A percentile compares a stretch with the other conserved stretches of the same genome.
These are phyloP conservation scores for Caenorhabditis virilis DNA, from an alignment of 2,888 invertebrate genomes.

Conservation along the genomic window DNA sequence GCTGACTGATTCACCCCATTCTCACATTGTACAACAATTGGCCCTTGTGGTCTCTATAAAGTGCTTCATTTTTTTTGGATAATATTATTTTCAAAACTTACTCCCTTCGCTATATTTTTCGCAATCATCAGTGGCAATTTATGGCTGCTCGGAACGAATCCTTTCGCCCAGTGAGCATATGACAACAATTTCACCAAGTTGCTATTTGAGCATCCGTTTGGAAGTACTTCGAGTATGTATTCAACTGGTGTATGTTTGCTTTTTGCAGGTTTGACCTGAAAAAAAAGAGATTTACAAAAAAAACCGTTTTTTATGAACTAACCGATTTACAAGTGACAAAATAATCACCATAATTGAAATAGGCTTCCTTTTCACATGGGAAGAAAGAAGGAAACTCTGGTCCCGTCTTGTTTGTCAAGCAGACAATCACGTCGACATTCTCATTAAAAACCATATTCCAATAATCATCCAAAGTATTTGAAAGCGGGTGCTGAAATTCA, in stretches of 20 bases:
- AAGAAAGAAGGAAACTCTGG: background rate
- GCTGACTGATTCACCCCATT: constrained; percentile 12
- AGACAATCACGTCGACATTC: background rate
- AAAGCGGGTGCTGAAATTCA: background rate
- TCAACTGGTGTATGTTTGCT: background rate
- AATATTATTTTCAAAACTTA: background rate
- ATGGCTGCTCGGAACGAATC: constrained; percentile 7
- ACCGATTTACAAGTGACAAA: background rate
- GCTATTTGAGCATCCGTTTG: constrained; percentile 6
- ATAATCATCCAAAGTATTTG: background rate
- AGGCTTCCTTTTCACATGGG: background rate
- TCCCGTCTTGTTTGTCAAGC: background rate
- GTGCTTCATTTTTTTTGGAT: background rate
- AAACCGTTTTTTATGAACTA: too few relatives aligned
- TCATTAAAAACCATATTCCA: constrained; percentile 1
- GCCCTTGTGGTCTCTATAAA: constrained; percentile 7
- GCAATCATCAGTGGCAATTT: constrained; percentile 1
- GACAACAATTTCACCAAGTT: background rate
- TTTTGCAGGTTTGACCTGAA: background rate
- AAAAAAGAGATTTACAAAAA: too few relatives aligned
- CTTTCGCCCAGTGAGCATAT: constrained; percentile 7
- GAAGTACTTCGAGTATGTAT: constrained; percentile 1
- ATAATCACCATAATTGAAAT: background rate
- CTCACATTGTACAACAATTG: constrained; percentile 12
- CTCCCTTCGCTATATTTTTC: constrained; percentile 1